Percentiles rank a stretch among this genome's conserved stretches.
phyloP scores from a whole-genome alignment of 2,888 invertebrate genomes.

The Caenorhabditis imperialis region DNA sequence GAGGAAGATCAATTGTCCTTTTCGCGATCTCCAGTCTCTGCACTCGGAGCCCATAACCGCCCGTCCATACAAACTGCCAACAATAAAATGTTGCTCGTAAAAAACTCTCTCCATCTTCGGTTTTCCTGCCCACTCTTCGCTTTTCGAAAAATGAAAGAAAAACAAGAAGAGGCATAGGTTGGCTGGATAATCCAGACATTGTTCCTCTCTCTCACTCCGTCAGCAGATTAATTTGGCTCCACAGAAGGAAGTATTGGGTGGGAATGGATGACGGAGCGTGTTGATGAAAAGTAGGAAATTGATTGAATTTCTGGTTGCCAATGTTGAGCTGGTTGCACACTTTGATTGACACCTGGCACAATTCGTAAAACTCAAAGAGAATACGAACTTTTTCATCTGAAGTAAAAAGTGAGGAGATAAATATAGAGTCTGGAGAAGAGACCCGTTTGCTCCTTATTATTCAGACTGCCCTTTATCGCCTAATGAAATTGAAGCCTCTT shows the following conservation, averaged over 20 bases:
- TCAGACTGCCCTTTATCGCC: conserved; percentile 31
- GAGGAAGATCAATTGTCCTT: too few relatives aligned
- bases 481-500: conserved; percentile 50
- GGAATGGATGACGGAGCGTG: conserved; percentile 1
- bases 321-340: background rate
- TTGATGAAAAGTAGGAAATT: background rate
- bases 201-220: too few relatives aligned
- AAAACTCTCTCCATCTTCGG: background rate
- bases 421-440: background rate
- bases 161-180: too few relatives aligned
- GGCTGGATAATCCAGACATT: too few relatives aligned
- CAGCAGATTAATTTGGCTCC: too few relatives aligned
- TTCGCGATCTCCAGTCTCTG: too few relatives aligned
- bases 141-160: too few relatives aligned
- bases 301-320: conserved; percentile 8
- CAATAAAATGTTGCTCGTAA: conserved; percentile 29
- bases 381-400: too few relatives aligned
- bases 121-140: too few relatives aligned
- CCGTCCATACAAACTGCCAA: conserved; percentile 15
- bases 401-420: too few relatives aligned
- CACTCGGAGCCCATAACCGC: background rate
- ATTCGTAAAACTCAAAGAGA: background rate
- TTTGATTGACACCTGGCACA: conserved; percentile 13
- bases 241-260: too few relatives aligned
- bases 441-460: conserved; percentile 27